phyloP scores from a whole-genome alignment of 2,113 vertebrate species.

The Collichthys lucidus region DNA sequence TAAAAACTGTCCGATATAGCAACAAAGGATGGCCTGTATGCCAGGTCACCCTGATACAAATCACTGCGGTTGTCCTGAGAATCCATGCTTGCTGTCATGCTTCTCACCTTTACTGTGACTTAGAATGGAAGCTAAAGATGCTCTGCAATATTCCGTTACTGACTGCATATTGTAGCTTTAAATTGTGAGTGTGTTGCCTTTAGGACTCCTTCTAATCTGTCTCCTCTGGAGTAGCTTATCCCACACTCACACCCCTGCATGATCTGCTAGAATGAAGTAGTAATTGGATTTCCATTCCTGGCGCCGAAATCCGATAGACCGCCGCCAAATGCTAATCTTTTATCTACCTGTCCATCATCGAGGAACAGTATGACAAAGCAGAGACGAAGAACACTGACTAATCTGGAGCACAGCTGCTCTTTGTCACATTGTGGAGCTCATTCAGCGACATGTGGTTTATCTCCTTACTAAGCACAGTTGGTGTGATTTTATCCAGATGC shows the following conservation, averaged over 20 bases:
- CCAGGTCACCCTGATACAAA: background rate
- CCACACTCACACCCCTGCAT: constrained; percentile 20
- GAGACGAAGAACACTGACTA: constrained; percentile 26
- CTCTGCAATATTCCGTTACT: background rate
- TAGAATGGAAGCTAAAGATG: background rate
- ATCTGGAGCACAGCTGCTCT: constrained; percentile 59
- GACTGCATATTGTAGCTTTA: background rate
- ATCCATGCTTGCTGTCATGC: background rate
- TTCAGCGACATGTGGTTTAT: constrained; percentile 26
- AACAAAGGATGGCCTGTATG: background rate
- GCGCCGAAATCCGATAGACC: constrained; percentile 69
- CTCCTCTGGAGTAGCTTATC: constrained; percentile 35
- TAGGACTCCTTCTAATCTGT: constrained; percentile 1
- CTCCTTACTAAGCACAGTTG: constrained; percentile 42
- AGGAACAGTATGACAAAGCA: constrained; percentile 24
- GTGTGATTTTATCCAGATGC: constrained; percentile 60
- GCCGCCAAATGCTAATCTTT: constrained; percentile 55
- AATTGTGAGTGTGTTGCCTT: constrained; percentile 19
- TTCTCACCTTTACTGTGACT: background rate
- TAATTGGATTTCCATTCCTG: constrained; percentile 74
- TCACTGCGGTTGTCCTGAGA: background rate
- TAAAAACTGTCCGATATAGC: background rate
- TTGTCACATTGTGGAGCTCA: constrained; percentile 44
- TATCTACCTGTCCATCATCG: constrained; percentile 64
- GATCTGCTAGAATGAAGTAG: constrained; percentile 56